phyloP scores from a whole-genome alignment of 2,113 vertebrate genomes.

The Promerops cafer region DNA sequence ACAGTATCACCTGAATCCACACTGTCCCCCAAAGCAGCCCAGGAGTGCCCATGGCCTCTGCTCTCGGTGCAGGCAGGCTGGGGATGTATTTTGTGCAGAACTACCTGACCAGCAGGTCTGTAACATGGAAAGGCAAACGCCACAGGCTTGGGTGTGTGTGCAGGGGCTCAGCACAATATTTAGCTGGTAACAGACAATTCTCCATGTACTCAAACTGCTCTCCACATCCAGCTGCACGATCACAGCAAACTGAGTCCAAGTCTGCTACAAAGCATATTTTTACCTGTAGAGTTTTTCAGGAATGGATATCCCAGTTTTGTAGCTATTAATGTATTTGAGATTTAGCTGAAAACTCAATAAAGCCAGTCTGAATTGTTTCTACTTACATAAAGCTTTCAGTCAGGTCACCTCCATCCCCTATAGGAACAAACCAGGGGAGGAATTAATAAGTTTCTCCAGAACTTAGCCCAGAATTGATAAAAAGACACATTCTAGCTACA shows the following conservation, averaged over 20 bases:
- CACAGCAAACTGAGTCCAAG: not conserved
- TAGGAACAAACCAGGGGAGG: not conserved
- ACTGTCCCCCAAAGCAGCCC: not conserved
- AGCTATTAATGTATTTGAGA: not conserved
- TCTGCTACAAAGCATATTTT: not conserved
- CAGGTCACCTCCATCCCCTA: not conserved
- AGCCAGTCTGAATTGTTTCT: not conserved
- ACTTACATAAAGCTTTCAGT: not conserved
- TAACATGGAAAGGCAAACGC: not conserved
- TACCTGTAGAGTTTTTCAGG: not conserved
- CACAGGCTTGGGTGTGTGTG: too few relatives aligned
- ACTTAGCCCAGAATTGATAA: not conserved
- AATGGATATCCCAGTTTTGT: not conserved
- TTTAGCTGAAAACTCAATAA: not conserved
- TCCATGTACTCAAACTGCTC: not conserved
- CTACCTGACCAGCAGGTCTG: not conserved
- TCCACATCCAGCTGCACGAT: not conserved
- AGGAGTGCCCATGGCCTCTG: not conserved
- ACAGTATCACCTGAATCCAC: not conserved
- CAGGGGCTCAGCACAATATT: not conserved
- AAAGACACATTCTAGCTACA: not conserved
- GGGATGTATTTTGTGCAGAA: not conserved
- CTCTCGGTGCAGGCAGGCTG: not conserved
- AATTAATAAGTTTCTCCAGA: not conserved
- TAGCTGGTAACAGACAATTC: not conserved